Evolutionary conservation across 2,888 invertebrate species (phyloP), one percentile per base, ranked within the genome.

Genomic region (Trissonchulus latispiculum): DNA sequence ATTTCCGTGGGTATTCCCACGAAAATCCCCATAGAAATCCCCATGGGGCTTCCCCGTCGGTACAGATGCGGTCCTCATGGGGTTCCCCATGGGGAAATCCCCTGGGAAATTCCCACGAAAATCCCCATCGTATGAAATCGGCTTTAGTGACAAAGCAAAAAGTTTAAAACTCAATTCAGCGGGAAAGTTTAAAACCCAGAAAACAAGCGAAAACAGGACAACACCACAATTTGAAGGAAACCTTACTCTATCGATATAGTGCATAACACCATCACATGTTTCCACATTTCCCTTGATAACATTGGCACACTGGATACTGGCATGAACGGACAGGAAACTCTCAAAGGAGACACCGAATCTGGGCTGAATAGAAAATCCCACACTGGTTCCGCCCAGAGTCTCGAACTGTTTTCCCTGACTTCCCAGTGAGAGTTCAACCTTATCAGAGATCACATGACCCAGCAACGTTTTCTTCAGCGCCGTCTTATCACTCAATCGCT

Each of bases 181-280:
- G n/a, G n/a, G n/a, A n/a, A n/a, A n/a, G n/a, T n/a, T n/a, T n/a
- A n/a, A n/a, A n/a, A n/a, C n/a, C n/a, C n/a, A n/a, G n/a, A n/a
- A n/a, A n/a, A n/a, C n/a, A n/a, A n/a, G n/a, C n/a, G n/a, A n/a
- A n/a, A n/a, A n/a, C n/a, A n/a, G n/a, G n/a, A n/a, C n/a, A n/a
- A n/a, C 59, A 23, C 28, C 23, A 23, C 28, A 23, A 23, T 59
- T 59, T 59, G 23, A 59, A 28, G 23, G 59, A 29, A 33, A 15
- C 35, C 8, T 15, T 64, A 64, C 66, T 28, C 35, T 8, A 64
- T 64, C 66, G 28, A 64, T 64, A 64, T 64, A 64, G n/a, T 64
- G 66, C 31, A 64, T n/a, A 64, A 64, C 66, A n/a, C 66, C 66
- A 33, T 64, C 35, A 33, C 66, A 64, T 8, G 66, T 64, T 64